Evolutionary conservation across 2,113 vertebrate genomes (phyloP), one percentile per base, ranked within the genome.

Genomic region (Dolichotis patagonum): DNA sequence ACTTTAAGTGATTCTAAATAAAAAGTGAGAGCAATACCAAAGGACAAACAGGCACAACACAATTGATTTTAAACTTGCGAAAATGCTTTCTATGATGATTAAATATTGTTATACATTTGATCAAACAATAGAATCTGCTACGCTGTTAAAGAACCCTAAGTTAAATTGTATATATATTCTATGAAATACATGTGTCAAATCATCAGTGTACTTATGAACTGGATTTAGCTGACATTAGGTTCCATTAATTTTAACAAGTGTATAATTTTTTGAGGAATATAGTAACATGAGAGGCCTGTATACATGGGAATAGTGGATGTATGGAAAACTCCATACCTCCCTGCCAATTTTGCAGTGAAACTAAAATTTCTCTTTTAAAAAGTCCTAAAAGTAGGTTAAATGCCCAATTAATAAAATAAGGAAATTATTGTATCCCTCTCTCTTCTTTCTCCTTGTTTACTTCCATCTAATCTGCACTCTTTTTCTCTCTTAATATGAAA

Each of bases 261-360:
- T 19, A 16, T 1, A 5, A 16, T 20, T 3, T 62, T 35, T 73
- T 49, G 54, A 67, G n/a, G 19, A 35, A 2, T 80, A 6, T 1
- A 14, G 26, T 58, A 67, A 12, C 3, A 1, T 2, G 28, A 14
- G 30, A 80, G 16, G 30, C 16, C 28, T 3, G 5, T 20, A 46
- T 10, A 7, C 67, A 1, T 35, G 6, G 13, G 7, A 41, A 7
- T 0, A 24, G 22, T 8, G 7, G 7, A 19, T 28, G 1, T 11
- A 43, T 16, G 17, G 19, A 28, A 35, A 58, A 83, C 10, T 43
- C 11, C 46, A 1, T 24, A 22, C 3, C 3, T 73, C 10, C 22
- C 38, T 24, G 19, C 71, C 38, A 43, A 43, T 73, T 41, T 67
- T 65, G 16, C 49, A 58, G 13, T 69, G 63, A 54, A n/a, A 4